Percentiles rank a stretch among this genome's conserved stretches.
Evolutionary conservation across 1,140 invertebrate species (phyloP).

Genomic region (Diachasmimorpha longicaudata): DNA sequence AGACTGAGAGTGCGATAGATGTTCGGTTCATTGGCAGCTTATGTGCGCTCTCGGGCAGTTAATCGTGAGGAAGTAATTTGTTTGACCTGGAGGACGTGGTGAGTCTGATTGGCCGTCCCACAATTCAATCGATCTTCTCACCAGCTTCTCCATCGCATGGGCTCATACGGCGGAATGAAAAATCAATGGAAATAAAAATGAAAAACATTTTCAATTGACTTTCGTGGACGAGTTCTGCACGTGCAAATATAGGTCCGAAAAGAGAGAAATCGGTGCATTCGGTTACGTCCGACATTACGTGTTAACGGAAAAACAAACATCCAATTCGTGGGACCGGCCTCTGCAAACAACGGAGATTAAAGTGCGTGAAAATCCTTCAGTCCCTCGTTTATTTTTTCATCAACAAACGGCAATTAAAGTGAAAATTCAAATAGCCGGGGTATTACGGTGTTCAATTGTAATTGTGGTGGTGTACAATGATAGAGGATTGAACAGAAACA

Average conservation of each 20-base stretch:
- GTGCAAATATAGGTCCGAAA: neutral
- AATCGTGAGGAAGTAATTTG: constrained; percentile 54
- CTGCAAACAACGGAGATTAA: neutral
- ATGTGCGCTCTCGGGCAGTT: constrained; percentile 29
- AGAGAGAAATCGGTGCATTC: neutral
- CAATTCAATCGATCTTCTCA: constrained; percentile 42
- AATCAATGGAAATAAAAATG: neutral
- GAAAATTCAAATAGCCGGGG: neutral
- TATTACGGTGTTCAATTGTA: too few species aligned
- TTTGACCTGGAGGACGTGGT: constrained; percentile 38
- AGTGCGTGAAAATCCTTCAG: neutral
- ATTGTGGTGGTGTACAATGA: too few species aligned
- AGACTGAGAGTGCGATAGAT: neutral
- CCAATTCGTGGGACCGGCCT: neutral
- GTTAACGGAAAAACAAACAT: neutral
- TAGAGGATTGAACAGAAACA: neutral
- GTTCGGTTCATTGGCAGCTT: constrained; percentile 7
- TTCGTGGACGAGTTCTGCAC: too few species aligned
- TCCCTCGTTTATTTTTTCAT: neutral
- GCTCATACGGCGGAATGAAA: neutral
- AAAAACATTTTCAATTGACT: neutral
- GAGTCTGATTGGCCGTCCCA: constrained; percentile 37
- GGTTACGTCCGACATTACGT: neutral
- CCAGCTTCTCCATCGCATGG: neutral
- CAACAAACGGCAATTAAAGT: neutral